Conservation (phyloP, 2,888 invertebrate species). For the Spodoptera picta region DNA sequence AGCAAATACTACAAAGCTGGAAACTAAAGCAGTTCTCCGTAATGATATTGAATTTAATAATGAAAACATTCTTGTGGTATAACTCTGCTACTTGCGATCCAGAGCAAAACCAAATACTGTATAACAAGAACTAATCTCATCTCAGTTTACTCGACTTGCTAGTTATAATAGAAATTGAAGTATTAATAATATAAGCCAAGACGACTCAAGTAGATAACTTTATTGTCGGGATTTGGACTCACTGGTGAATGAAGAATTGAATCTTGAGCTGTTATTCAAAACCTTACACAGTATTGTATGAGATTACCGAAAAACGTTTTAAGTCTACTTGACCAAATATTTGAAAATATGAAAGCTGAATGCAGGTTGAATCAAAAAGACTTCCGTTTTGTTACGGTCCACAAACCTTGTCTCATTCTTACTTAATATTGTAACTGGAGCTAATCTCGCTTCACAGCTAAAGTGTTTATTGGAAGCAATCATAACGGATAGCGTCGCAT, state of each 20-base stretch:
- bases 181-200: constrained; percentile 25
- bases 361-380: neutral
- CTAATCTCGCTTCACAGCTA: constrained; percentile 30
- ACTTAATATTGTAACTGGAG: constrained; percentile 25
- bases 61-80: constrained; percentile 19
- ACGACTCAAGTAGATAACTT: neutral
- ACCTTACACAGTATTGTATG: too few species aligned
- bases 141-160: constrained; percentile 2
- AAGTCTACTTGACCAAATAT: too few species aligned
- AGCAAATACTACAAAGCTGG: constrained; percentile 1
- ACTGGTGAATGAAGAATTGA: too few species aligned
- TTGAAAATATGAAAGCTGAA: too few species aligned
- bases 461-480: constrained; percentile 50
- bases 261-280: too few species aligned
- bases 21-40: constrained; percentile 3
- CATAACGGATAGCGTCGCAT: constrained; percentile 58
- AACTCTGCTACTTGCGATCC: constrained; percentile 12
- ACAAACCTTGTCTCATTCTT: constrained; percentile 23
- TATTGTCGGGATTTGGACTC: too few species aligned
- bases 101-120: constrained; percentile 38
- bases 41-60: constrained; percentile 24
- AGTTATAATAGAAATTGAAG: constrained; percentile 20
- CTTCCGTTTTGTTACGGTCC: constrained; percentile 17
- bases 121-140: constrained; percentile 18
- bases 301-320: too few species aligned